These are phyloP conservation scores for Oncorhynchus clarkii DNA, from an alignment of 2,113 vertebrate species.

Conservation along the genomic window DNA sequence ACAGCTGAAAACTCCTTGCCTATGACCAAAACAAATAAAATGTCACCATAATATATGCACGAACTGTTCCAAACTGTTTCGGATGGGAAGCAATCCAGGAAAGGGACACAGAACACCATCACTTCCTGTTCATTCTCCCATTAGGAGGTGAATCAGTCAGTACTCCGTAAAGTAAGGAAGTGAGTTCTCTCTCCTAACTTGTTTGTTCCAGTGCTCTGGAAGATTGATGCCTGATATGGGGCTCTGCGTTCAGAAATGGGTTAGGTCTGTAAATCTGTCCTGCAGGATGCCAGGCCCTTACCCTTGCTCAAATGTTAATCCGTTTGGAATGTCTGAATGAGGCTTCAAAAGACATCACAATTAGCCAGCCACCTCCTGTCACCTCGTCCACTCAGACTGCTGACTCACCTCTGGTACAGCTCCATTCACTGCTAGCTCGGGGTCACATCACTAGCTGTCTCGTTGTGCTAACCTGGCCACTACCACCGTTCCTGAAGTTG, in stretches of 20 bases:
- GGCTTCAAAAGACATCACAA: background rate
- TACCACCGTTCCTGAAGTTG: background rate
- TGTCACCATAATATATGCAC: too few species aligned
- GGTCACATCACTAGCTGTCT: background rate
- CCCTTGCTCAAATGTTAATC: background rate
- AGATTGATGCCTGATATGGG: slow-evolving; percentile 18
- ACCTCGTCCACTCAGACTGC: background rate
- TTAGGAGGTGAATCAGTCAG: background rate
- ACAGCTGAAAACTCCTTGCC: too few species aligned
- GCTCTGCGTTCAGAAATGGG: background rate
- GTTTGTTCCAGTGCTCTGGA: background rate
- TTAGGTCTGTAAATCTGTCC: slow-evolving; percentile 17
- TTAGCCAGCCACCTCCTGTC: background rate
- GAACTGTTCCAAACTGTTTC: too few species aligned
- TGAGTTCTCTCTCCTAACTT: background rate
- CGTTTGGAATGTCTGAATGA: slow-evolving; percentile 16
- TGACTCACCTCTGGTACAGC: background rate
- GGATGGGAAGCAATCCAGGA: background rate
- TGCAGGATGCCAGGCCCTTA: background rate
- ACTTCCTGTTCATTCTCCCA: background rate
- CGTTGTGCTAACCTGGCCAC: background rate
- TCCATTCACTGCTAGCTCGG: background rate
- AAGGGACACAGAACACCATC: background rate
- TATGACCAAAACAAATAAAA: too few species aligned
- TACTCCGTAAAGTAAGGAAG: background rate